Evolutionary conservation across 2,797 vertebrate species (phyloP).

Genomic region (Platalea minor): DNA sequence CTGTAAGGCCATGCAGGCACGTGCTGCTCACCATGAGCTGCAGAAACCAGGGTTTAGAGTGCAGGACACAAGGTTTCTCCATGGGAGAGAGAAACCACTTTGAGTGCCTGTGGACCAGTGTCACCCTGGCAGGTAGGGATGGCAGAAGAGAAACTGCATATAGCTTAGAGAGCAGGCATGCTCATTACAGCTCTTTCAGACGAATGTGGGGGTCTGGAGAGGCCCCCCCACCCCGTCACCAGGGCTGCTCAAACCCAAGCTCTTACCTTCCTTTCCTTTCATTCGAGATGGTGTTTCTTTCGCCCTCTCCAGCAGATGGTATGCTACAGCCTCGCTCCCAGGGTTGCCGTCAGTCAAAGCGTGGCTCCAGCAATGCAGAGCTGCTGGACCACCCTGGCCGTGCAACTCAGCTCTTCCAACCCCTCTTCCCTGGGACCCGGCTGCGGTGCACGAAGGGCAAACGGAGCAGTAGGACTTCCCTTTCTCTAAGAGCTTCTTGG

Average conservation of each 20-base stretch:
- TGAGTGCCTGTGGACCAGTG: fast-evolving
- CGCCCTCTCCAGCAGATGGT: background rate
- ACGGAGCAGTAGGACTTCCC: conserved; percentile 29
- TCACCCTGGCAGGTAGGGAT: background rate
- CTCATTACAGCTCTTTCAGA: background rate
- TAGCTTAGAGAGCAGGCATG: background rate
- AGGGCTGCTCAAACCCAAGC: background rate
- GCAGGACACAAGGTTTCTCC: background rate
- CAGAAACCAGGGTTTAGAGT: background rate
- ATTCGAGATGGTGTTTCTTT: background rate
- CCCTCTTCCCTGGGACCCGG: background rate
- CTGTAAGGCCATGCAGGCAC: background rate
- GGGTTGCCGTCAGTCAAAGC: background rate
- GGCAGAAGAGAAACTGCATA: background rate
- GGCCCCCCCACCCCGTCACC: fast-evolving
- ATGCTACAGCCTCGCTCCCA: background rate
- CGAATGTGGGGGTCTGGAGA: background rate
- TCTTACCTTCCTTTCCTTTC: background rate
- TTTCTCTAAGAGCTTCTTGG: conserved; percentile 44
- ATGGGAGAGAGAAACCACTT: background rate
- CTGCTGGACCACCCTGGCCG: background rate
- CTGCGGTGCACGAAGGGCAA: background rate
- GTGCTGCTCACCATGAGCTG: background rate
- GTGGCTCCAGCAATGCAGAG: background rate
- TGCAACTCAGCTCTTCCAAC: background rate